Evolutionary conservation across 2,888 invertebrate genomes (phyloP).

Genomic region (Volucella inanis): DNA sequence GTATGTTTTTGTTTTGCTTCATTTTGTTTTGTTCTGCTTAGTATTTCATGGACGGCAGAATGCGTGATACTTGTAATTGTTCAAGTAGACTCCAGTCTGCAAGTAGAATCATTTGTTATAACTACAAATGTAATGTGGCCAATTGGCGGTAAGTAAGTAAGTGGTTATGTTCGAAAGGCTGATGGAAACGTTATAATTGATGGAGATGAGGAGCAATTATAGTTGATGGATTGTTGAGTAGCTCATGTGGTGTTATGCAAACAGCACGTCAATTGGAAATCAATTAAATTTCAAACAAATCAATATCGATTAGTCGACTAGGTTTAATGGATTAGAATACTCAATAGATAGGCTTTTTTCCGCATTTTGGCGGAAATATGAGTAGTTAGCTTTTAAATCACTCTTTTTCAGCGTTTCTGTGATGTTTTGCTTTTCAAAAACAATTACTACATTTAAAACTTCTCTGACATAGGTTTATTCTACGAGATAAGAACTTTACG

Average conservation of each 20-base stretch:
- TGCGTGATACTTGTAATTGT: constrained; percentile 43
- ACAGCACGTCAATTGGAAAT: constrained; percentile 48
- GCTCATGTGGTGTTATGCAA: constrained; percentile 59
- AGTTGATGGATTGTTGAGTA: constrained; percentile 41
- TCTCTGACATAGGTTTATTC: too few relatives aligned
- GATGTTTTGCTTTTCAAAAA: too few relatives aligned
- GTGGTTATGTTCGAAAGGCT: constrained; percentile 32
- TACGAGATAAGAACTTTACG: too few relatives aligned
- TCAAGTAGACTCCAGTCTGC: neutral
- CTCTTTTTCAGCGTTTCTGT: too few relatives aligned
- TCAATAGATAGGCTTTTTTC: too few relatives aligned
- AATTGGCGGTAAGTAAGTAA: constrained; percentile 23
- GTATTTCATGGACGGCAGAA: constrained; percentile 2
- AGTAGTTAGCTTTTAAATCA: too few relatives aligned
- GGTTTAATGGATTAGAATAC: constrained; percentile 14
- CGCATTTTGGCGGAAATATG: too few relatives aligned
- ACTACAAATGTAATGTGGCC: constrained; percentile 31
- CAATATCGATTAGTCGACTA: constrained; percentile 20
- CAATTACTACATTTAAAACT: too few relatives aligned
- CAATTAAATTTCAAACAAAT: constrained; percentile 49
- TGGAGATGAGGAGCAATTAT: constrained; percentile 52
- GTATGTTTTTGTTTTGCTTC: neutral
- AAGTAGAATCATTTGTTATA: constrained; percentile 48
- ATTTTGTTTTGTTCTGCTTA: neutral
- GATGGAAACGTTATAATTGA: constrained; percentile 36